Conservation (phyloP, 2,113 vertebrate genomes). For the Numida meleagris region DNA sequence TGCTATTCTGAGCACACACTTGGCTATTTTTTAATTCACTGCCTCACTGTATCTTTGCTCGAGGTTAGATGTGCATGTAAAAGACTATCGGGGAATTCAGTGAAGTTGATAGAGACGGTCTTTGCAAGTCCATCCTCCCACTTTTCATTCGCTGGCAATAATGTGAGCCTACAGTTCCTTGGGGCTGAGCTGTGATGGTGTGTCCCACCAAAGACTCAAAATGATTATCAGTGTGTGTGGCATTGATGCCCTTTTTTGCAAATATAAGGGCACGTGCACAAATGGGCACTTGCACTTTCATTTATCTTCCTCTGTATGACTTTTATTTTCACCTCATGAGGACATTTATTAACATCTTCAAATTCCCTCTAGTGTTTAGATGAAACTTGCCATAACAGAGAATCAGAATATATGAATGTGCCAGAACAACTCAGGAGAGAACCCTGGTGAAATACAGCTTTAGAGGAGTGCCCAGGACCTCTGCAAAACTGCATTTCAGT, state of each 20-base stretch:
- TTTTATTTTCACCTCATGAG: not conserved
- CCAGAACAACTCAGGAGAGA: not conserved
- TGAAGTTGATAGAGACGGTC: not conserved
- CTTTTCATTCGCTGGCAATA: not conserved
- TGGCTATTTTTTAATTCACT: not conserved
- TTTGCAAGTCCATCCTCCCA: not conserved
- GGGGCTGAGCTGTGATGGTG: not conserved
- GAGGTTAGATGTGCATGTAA: not conserved
- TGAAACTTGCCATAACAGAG: not conserved
- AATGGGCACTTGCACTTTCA: not conserved
- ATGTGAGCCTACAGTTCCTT: not conserved
- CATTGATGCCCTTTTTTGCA: not conserved
- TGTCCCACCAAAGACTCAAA: not conserved
- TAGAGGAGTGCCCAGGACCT: not conserved
- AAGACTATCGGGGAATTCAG: not conserved
- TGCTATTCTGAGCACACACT: not conserved
- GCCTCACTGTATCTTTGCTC: not conserved
- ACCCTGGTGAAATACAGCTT: not conserved
- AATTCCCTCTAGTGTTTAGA: not conserved
- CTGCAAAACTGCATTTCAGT: not conserved
- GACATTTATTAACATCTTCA: not conserved
- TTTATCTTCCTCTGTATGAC: not conserved
- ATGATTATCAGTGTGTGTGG: not conserved
- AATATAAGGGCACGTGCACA: not conserved
- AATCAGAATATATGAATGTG: not conserved